These are phyloP conservation scores for Brachyalestes nurse DNA, from an alignment of 2,797 vertebrate genomes.

Conservation along the genomic window DNA sequence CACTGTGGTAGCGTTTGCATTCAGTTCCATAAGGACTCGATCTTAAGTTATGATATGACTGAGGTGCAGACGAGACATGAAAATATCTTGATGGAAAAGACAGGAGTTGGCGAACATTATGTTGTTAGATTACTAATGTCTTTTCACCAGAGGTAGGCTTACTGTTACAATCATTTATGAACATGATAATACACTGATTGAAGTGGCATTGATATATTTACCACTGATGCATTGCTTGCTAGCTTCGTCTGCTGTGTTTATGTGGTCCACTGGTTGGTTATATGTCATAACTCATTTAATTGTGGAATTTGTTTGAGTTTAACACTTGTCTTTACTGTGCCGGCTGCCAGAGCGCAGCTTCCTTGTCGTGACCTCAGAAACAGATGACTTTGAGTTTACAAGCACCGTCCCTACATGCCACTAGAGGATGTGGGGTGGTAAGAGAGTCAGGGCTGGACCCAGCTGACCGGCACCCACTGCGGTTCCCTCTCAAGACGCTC, in stretches of 20 bases:
- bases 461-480: constrained; percentile 89
- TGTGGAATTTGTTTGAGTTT: neutral
- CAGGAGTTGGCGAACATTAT: neutral
- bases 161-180: neutral
- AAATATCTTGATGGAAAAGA: neutral
- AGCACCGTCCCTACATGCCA: neutral
- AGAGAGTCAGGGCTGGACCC: constrained; percentile 74
- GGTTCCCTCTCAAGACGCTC: constrained; percentile 84
- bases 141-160: neutral
- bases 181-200: neutral
- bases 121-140: neutral
- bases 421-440: neutral
- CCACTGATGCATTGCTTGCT: neutral
- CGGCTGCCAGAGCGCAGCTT: neutral
- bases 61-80: neutral
- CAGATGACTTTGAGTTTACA: neutral
- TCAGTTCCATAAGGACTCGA: neutral
- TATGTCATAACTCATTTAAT: neutral
- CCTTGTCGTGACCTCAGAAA: neutral
- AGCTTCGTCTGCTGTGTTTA: neutral
- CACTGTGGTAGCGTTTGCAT: neutral
- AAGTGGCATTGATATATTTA: neutral
- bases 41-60: neutral
- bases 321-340: neutral
- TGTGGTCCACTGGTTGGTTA: neutral